A percentile compares a stretch with the other conserved stretches of the same genome.
These are phyloP conservation scores for Drosophila ustulata DNA, from an alignment of 2,888 invertebrate genomes.

Conservation along the genomic window DNA sequence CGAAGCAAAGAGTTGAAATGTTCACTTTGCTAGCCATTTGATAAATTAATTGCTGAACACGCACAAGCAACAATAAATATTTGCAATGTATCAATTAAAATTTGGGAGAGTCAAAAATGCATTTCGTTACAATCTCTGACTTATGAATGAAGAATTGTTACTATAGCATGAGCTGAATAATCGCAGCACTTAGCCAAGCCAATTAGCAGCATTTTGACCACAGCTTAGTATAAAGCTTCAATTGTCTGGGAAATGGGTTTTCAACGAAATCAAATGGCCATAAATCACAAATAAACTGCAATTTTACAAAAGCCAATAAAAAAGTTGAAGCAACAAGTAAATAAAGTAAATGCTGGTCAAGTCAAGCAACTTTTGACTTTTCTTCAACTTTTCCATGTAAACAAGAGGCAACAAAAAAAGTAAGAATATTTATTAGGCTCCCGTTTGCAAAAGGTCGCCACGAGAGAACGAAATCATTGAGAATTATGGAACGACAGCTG, in stretches of 20 bases:
- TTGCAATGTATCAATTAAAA: background rate
- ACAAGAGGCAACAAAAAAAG: constrained; percentile 12
- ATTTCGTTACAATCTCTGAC: background rate
- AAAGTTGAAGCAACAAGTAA: constrained; percentile 42
- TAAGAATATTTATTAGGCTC: constrained; percentile 30
- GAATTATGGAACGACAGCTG: constrained; percentile 36
- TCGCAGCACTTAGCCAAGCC: constrained; percentile 1
- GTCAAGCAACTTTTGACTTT: constrained; percentile 35
- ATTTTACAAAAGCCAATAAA: constrained; percentile 34
- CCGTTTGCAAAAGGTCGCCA: constrained; percentile 32
- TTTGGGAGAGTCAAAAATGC: background rate
- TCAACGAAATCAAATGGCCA: constrained; percentile 50
- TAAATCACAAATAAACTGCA: constrained; percentile 55
- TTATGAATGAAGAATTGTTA: background rate
- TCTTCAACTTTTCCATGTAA: constrained; percentile 34
- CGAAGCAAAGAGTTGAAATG: constrained; percentile 20
- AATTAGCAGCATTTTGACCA: constrained; percentile 4
- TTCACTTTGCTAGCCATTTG: constrained; percentile 13
- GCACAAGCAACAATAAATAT: background rate
- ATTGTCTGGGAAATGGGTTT: constrained; percentile 24
- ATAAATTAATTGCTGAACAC: constrained; percentile 35
- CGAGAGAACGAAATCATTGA: constrained; percentile 30
- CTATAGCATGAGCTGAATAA: background rate
- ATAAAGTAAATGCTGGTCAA: constrained; percentile 28
- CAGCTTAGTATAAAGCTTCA: background rate